Base-by-base conservation (phyloP, 2,113 vertebrate genomes). In the Oxygymnocypris stewartii region DNA sequence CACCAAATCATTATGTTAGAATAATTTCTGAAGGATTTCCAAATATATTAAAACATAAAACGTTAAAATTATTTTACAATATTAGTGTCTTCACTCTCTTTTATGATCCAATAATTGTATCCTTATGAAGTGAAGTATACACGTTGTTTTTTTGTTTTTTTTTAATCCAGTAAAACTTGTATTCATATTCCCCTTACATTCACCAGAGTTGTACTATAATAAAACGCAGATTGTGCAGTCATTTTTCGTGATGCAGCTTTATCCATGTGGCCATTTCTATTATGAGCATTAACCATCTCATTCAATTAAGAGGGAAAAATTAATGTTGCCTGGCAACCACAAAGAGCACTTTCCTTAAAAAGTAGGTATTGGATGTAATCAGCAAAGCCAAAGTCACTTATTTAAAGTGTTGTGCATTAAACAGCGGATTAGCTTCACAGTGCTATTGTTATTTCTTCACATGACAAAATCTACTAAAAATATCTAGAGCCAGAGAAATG, bases 301-400 rank as follows among this genome's bases (percentile, higher is more conserved):
- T 25, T 82, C 35, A 69, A 37, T 54, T 63, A 63, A 65, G 79
- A 85, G 20, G 25, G 74, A 31, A 69, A 78, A 85, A 73, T 71
- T 18, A 12, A 44, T 61, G 87, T 88, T 86, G 84, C 84, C 71
- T 86, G 87, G 87, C 75, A 86, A 88, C 87, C 77, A 78, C 35
- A 63, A 84, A 83, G 42, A 79, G 40, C 78, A 42, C 61, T 74
- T 79, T 83, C 28, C 63, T 83, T 71, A 71, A 69, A 81, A 71
- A 71, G 28, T 83, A 37, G 18, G 2, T 71, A 44, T 31, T 82
- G 63, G 63, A 69, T 83, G 61, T n/a, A 54, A 83, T 83, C 42
- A 71, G 42, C 8, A 82, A 69, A 51, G 28, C 65, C 25, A 71
- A 71, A 71, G 37, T 47, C 65, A 71, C 47, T 40, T 51, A 83